phyloP scores from a whole-genome alignment of 35 echinoderm and acorn worm species.

The Lytechinus pictus region DNA sequence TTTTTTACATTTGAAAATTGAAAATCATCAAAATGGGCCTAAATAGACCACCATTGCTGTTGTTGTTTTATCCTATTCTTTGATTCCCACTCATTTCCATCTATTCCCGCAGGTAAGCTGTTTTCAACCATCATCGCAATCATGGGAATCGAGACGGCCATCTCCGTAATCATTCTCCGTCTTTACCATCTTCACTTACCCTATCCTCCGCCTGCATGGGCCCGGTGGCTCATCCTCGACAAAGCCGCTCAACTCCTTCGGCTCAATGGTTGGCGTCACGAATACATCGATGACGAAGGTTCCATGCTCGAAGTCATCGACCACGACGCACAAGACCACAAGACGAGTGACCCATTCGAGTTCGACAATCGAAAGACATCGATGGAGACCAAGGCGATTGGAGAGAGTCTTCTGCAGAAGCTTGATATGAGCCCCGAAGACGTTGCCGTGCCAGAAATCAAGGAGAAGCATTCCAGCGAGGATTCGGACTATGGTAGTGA shows the following conservation, averaged over 20 bases:
- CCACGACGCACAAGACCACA: background rate
- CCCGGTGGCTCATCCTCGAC: slow-evolving; percentile 73
- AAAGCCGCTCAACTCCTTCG: slow-evolving; percentile 54
- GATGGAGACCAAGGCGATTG: slow-evolving; percentile 45
- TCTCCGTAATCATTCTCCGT: slow-evolving; percentile 73
- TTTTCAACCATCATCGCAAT: slow-evolving; percentile 76
- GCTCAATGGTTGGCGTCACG: slow-evolving; percentile 63
- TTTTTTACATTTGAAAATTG: too few species aligned
- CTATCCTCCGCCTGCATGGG: slow-evolving; percentile 54
- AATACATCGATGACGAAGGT: slow-evolving; percentile 52
- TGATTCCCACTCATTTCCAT: background rate
- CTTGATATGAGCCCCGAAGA: slow-evolving; percentile 48
- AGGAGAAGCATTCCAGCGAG: slow-evolving; percentile 36
- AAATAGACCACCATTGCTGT: too few species aligned
- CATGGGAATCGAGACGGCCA: slow-evolving; percentile 78
- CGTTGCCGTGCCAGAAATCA: background rate
- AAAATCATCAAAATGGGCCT: too few species aligned
- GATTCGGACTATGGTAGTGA: slow-evolving; percentile 68
- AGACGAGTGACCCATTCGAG: slow-evolving; percentile 62
- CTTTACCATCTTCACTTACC: slow-evolving; percentile 63
- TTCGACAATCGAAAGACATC: slow-evolving; percentile 54
- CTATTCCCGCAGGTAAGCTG: slow-evolving; percentile 53
- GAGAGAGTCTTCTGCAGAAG: slow-evolving; percentile 69
- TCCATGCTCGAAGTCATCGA: background rate
- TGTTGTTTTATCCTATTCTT: too few species aligned